These are phyloP conservation scores for Tinea semifulvella DNA, from an alignment of 2,888 invertebrate genomes.

Conservation along the genomic window DNA sequence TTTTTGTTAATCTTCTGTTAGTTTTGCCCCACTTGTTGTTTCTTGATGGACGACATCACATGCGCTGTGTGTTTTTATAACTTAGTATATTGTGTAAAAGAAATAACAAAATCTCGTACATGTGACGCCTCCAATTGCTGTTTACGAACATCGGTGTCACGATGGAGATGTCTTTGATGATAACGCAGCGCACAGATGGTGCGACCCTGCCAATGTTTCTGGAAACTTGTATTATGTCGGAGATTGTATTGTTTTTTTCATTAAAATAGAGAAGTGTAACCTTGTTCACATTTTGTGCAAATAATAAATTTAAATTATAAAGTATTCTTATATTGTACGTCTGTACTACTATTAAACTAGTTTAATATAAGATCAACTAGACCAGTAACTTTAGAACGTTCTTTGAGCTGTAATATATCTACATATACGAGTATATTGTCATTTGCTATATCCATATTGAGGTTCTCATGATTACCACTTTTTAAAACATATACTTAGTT, in stretches of 20 bases:
- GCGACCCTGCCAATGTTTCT: slow-evolving; percentile 26
- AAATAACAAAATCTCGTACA: slow-evolving; percentile 8
- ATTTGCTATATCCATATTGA: no score
- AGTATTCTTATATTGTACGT: no score
- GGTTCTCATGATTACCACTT: no score
- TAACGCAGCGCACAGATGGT: slow-evolving; percentile 55
- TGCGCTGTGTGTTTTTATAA: slow-evolving; percentile 2
- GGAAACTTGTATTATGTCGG: slow-evolving; percentile 27
- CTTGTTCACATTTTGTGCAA: not conserved
- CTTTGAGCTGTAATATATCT: no score
- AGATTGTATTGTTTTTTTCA: slow-evolving; percentile 34
- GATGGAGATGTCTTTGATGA: slow-evolving; percentile 35
- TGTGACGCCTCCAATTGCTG: slow-evolving; percentile 11
- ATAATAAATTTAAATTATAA: not conserved
- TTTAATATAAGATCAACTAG: no score
- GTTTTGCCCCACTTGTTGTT: slow-evolving; percentile 11
- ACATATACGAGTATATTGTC: no score
- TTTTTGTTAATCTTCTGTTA: slow-evolving; percentile 21
- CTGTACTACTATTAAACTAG: no score
- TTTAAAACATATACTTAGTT: no score
- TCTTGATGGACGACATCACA: slow-evolving; percentile 1
- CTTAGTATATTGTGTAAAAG: slow-evolving; percentile 8
- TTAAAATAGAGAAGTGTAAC: not conserved
- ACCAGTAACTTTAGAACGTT: no score
- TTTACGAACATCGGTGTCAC: slow-evolving; percentile 12